phyloP scores from a whole-genome alignment of 2,888 invertebrate genomes.

The Rhagophthalmus giganteus region DNA sequence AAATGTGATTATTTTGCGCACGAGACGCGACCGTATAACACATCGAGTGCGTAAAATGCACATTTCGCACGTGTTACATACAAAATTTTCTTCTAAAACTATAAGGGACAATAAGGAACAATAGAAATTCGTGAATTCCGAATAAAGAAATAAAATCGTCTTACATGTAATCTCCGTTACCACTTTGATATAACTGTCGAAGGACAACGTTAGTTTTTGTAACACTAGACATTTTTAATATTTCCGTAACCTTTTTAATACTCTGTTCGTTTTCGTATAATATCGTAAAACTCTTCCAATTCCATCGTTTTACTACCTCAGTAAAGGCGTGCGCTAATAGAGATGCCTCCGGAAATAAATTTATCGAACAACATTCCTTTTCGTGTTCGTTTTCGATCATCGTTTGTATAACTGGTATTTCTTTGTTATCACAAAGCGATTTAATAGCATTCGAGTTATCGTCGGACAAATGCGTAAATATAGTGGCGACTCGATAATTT shows the following conservation, averaged over 20 bases:
- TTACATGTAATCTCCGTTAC: slow-evolving; percentile 60
- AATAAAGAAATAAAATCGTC: not conserved
- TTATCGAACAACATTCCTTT: slow-evolving; percentile 68
- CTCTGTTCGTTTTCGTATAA: slow-evolving; percentile 72
- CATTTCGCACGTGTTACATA: too few relatives aligned
- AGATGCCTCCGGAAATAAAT: slow-evolving; percentile 10
- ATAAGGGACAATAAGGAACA: too few relatives aligned
- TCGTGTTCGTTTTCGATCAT: slow-evolving; percentile 57
- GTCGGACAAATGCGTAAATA: slow-evolving; percentile 64
- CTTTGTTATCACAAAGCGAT: slow-evolving; percentile 67
- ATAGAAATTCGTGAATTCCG: not conserved
- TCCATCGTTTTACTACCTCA: slow-evolving; percentile 71
- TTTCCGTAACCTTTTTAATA: slow-evolving; percentile 58
- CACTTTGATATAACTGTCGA: slow-evolving; percentile 50
- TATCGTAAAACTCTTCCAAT: slow-evolving; percentile 86
- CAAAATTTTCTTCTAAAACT: not conserved
- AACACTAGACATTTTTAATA: slow-evolving; percentile 57
- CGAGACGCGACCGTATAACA: too few relatives aligned
- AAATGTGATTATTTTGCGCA: too few relatives aligned
- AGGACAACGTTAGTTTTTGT: slow-evolving; percentile 52
- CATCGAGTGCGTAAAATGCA: too few relatives aligned
- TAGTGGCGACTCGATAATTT: slow-evolving; percentile 57
- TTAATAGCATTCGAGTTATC: slow-evolving; percentile 63
- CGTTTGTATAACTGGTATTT: slow-evolving; percentile 68
- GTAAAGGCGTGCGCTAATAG: slow-evolving; percentile 60